phyloP scores from a whole-genome alignment of 1,140 invertebrate species.

The Drosophila melanica region DNA sequence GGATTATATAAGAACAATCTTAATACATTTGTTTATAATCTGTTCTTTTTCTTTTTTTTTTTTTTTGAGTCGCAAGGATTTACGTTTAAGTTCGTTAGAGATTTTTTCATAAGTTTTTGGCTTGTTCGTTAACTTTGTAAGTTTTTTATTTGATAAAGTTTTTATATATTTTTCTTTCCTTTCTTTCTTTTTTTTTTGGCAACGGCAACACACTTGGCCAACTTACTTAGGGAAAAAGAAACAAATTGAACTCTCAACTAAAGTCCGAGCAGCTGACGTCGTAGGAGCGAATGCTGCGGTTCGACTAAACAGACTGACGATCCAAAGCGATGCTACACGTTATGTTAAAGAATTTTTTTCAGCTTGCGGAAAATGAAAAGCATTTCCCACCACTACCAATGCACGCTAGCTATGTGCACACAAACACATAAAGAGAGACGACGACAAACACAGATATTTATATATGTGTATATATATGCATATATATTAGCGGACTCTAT shows the following conservation, averaged over 20 bases:
- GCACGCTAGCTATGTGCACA: conserved; percentile 12
- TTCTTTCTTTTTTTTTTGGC: background rate
- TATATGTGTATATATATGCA: background rate
- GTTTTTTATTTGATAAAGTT: background rate
- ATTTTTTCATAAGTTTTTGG: conserved; percentile 21
- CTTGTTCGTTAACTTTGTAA: conserved; percentile 22
- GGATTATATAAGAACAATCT: conserved; percentile 57
- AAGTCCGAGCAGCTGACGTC: conserved; percentile 84
- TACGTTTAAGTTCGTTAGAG: conserved; percentile 20
- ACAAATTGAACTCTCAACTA: conserved; percentile 84
- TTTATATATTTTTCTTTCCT: conserved; percentile 3
- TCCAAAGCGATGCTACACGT: conserved; percentile 82
- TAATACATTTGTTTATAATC: conserved; percentile 34
- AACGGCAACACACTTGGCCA: conserved; percentile 39
- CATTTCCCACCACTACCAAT: conserved; percentile 57
- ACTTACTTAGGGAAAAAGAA: conserved; percentile 84
- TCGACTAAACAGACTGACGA: conserved; percentile 84
- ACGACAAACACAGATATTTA: conserved; percentile 8
- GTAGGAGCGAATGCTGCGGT: conserved; percentile 84
- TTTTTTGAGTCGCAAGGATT: conserved; percentile 52
- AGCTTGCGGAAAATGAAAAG: conserved; percentile 76
- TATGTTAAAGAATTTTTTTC: conserved; percentile 84
- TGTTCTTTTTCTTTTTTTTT: conserved; percentile 23
- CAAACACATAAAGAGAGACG: conserved; percentile 5
- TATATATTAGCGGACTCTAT: conserved; percentile 13